These are phyloP conservation scores for Rhagonycha lutea DNA, from an alignment of 2,888 invertebrate species.

Conservation along the genomic window DNA sequence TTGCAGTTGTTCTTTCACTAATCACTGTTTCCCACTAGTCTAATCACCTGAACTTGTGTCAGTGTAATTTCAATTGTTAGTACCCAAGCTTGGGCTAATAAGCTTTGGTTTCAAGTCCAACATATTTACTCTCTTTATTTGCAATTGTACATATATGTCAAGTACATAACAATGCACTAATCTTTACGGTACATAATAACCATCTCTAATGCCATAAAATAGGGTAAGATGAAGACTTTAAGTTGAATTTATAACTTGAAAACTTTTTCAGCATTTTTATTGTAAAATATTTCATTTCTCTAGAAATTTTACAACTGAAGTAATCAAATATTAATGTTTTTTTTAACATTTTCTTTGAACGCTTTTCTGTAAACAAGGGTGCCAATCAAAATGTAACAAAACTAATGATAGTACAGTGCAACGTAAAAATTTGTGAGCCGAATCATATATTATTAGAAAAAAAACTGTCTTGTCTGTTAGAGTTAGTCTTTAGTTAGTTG, in stretches of 20 bases:
- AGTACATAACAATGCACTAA: background rate
- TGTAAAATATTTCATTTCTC: background rate
- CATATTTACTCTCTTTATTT: background rate
- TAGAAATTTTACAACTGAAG: background rate
- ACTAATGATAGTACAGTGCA: background rate
- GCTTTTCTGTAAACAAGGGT: background rate
- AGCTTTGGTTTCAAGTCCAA: background rate
- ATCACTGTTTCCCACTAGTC: too few relatives aligned
- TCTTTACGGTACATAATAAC: background rate
- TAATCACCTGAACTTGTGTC: too few relatives aligned
- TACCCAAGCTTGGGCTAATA: background rate
- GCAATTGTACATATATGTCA: background rate
- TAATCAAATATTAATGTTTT: background rate
- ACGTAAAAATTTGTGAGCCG: background rate
- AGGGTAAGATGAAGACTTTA: background rate
- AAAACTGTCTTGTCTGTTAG: background rate
- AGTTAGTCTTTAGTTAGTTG: background rate
- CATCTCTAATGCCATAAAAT: background rate
- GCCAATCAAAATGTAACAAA: background rate
- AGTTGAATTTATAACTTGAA: background rate
- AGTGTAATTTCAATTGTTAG: too few relatives aligned
- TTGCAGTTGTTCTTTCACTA: too few relatives aligned
- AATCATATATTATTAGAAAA: background rate
- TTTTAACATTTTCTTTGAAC: background rate
- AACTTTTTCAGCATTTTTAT: background rate